Evolutionary conservation across 2,888 invertebrate species (phyloP).

Genomic region (Stegana nigrithorax): DNA sequence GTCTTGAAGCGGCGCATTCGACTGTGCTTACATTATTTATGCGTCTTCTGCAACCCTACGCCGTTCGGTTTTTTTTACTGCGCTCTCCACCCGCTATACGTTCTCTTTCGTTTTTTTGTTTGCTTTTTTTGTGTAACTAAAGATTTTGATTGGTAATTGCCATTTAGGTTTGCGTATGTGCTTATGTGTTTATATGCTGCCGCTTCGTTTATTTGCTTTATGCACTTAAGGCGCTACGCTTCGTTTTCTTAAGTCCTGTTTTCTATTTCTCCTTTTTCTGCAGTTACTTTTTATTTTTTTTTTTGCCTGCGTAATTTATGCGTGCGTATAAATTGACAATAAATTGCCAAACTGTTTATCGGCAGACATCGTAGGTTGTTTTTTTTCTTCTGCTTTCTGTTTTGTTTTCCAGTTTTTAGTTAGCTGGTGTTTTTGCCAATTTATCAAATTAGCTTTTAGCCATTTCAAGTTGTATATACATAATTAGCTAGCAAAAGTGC

Average conservation of each 20-base stretch:
- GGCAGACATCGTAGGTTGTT: neutral
- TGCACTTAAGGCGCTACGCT: neutral
- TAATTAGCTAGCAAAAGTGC: no score
- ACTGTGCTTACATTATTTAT: slow-evolving; percentile 31
- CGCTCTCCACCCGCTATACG: neutral
- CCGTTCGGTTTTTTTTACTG: neutral
- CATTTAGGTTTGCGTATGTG: slow-evolving; percentile 43
- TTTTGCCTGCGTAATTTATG: slow-evolving; percentile 47
- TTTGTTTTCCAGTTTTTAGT: neutral
- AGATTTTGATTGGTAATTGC: slow-evolving; percentile 61
- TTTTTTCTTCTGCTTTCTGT: slow-evolving; percentile 1
- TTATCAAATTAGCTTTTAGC: neutral
- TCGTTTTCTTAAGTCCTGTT: no score
- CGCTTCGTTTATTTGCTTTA: slow-evolving; percentile 7
- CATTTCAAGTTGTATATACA: no score
- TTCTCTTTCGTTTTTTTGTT: slow-evolving; percentile 19
- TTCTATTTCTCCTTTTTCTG: neutral
- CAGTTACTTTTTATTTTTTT: neutral
- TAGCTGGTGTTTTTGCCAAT: neutral
- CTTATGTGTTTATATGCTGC: slow-evolving; percentile 14
- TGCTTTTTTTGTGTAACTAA: slow-evolving; percentile 48
- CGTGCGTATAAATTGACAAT: slow-evolving; percentile 56
- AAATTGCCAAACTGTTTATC: slow-evolving; percentile 35
- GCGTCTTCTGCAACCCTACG: slow-evolving; percentile 13
- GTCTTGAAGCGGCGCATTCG: no score